phyloP scores from a whole-genome alignment of 2,888 invertebrate genomes.

The Epirrhoe tristata region DNA sequence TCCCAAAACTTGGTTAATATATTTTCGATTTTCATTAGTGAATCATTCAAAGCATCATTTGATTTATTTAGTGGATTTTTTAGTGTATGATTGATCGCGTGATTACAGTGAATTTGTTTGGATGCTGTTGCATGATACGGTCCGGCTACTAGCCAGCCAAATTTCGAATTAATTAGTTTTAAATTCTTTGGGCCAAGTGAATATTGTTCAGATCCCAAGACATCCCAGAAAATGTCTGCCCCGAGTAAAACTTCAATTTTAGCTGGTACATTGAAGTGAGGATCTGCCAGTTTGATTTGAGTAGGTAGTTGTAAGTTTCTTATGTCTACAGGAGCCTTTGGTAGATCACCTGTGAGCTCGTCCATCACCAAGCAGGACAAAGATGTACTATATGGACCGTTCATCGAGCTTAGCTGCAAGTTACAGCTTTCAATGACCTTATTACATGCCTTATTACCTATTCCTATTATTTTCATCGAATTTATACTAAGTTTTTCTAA shows the following conservation, averaged over 20 bases:
- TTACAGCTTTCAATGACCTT: background rate
- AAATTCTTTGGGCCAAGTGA: background rate
- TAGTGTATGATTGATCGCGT: background rate
- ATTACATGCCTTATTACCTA: background rate
- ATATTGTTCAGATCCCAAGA: background rate
- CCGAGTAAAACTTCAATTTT: background rate
- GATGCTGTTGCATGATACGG: background rate
- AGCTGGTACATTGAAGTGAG: background rate
- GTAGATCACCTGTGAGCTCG: background rate
- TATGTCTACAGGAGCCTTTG: background rate
- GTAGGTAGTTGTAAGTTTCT: background rate
- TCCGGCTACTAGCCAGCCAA: background rate
- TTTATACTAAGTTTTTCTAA: background rate
- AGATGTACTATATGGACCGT: background rate
- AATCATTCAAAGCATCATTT: background rate
- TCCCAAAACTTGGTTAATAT: background rate
- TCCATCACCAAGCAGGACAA: background rate
- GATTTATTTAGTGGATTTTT: background rate
- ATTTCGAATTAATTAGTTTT: background rate
- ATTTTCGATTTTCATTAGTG: background rate
- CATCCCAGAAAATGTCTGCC: no score
- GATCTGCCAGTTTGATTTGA: background rate
- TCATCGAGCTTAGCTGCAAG: background rate
- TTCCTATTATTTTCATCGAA: background rate
- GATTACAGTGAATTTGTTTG: background rate